Base-by-base conservation (phyloP, 2,888 invertebrate genomes). In the Bombyx huttoni region DNA sequence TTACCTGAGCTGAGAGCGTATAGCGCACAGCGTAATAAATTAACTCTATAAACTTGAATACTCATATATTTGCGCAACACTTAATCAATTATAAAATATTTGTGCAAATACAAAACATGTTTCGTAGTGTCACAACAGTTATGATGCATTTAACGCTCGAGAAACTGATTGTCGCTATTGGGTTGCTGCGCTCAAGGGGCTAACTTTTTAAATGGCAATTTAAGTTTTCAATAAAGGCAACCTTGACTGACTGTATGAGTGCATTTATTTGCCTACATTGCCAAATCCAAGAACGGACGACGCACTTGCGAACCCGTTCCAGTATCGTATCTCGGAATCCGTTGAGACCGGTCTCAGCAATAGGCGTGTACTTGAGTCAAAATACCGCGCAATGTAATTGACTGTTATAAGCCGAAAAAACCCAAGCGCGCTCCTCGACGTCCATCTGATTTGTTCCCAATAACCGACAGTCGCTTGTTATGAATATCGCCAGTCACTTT, bases 271-370 rank as follows among this genome's bases (percentile, higher is more conserved):
- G 68, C 68, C 63, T 70, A 70, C 65, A 66, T 71, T 75, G 72
- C 71, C 73, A 75, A 76, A 76, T 65, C 62, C 60, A 56, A 60
- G 59, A 52, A 58, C 66, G 71, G 66, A 57, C 68, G 68, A 61
- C 64, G 70, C 70, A 64, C 71, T 65, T 62, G 58, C 63, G 68
- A 81, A 82, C 83, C 71, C 59, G 81, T 82, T 81, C 58, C 59
- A 47, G 59, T 62, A 56, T 60, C 61, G 70, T 72, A 74, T 75
- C 70, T 68, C 62, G 59, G 62, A 67, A 70, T 74, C 68, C 62
- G 62, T 59, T 56, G 53, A 65, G 68, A 81, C 81, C 76, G 75
- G 79, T 82, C 73, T 82, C 62, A 64, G 56, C 62, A 58, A 60
- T 65, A 65, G 64, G 62, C 58, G 57, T 63, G 62, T 57, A 58